Percentiles rank a stretch among this genome's conserved stretches.
Evolutionary conservation across 2,888 invertebrate genomes (phyloP).

Genomic region (Aradus depressus): DNA sequence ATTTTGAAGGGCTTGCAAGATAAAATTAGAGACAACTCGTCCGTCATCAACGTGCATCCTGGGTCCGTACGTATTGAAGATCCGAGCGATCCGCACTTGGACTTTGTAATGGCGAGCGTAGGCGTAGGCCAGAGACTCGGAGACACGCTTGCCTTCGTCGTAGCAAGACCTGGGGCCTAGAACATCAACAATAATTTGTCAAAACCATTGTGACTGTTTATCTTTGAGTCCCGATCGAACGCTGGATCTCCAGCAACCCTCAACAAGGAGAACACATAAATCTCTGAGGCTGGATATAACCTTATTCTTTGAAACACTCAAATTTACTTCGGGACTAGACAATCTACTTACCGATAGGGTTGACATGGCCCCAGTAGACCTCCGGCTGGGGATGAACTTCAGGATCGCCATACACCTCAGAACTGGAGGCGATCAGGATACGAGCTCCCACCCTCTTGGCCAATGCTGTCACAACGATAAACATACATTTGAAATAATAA

Average conservation of each 20-base stretch:
- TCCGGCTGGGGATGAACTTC: constrained; percentile 96
- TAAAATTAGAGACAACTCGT: constrained; percentile 95
- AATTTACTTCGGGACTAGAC: constrained; percentile 4
- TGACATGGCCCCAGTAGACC: constrained; percentile 98
- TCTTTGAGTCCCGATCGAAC: neutral
- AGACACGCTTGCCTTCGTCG: constrained; percentile 97
- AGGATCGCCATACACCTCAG: constrained; percentile 98
- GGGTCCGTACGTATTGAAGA: constrained; percentile 98
- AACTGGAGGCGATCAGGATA: constrained; percentile 92
- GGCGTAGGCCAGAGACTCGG: constrained; percentile 91
- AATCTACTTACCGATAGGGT: constrained; percentile 68
- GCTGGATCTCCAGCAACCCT: neutral
- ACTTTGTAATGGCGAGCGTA: constrained; percentile 96
- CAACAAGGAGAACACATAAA: neutral
- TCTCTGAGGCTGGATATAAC: too few relatives aligned
- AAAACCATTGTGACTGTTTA: neutral
- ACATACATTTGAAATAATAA: too few relatives aligned
- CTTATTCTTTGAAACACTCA: neutral
- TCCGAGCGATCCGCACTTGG: constrained; percentile 88
- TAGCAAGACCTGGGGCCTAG: constrained; percentile 90
- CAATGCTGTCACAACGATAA: constrained; percentile 50
- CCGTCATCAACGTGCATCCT: constrained; percentile 99
- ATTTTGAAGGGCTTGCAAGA: constrained; percentile 89
- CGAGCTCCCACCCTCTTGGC: constrained; percentile 87
- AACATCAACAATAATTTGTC: constrained; percentile 24